Base-by-base conservation (phyloP, 2,888 invertebrate species). In the Drosophila bunnanda region DNA sequence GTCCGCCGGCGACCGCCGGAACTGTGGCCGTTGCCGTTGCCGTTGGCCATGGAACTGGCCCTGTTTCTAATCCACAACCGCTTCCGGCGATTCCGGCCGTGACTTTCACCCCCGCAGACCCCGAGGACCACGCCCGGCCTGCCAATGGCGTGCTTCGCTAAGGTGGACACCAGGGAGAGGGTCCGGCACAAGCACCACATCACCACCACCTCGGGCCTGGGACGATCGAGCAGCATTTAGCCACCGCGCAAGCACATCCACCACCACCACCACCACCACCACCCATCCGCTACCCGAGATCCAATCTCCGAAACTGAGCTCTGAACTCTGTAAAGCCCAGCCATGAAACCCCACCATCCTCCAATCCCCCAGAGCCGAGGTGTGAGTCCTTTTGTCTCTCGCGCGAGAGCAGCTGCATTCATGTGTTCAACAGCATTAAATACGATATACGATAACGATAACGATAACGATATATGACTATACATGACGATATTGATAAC, bases 221-320 rank as follows among this genome's bases (percentile, higher is more conserved):
- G 92, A 43, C 89, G 92, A 2, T 92, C 92, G 56, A 91, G 91
- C 79, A 92, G 92, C 80, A 92, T 92, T 75, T 92, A 91, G 81
- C 77, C 9, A 74, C 6, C 50, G 77, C 25, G 36, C 15, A 28
- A 22, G 55, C n/a, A 4, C 20, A 17, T 8, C 66, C 66, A 48
- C 13, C n/a, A 52, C n/a, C 6, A 50, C 32, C n/a, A 59, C 25
- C 13, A 22, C 20, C 25, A 25, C 25, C 25, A 25, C 25, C 25
- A 25, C 39, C 32, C 59, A 36, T 39, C 67, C 55, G 61, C 44
- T 10, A 36, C 20, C 43, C 65, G 61, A 50, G 34, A 52, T 28
- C 41, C 60, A 20, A 34, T 52, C 50, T 34, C 50, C 22, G 50
- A 32, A 58, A n/a, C 17, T 12, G 38, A 34, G 15, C 32, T 34